Conservation (phyloP, 2,113 vertebrate species). For the Nansenia antarctica region DNA sequence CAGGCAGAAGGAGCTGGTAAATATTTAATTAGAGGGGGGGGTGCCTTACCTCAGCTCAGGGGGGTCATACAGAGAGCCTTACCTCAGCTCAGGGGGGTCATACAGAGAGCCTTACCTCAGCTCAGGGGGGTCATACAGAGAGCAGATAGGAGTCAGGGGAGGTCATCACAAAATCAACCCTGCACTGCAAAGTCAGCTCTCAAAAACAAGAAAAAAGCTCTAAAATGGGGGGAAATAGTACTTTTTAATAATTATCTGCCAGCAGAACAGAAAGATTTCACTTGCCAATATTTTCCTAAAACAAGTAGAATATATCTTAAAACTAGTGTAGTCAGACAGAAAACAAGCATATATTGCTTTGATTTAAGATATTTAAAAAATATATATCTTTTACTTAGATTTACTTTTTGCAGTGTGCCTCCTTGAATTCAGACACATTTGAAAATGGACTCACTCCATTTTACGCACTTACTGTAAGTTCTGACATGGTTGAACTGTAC, state of each 20-base stretch:
- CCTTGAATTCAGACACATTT: not conserved
- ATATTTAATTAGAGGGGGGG: constrained; percentile 51
- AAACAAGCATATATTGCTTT: not conserved
- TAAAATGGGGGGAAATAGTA: no score
- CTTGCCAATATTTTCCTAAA: no score
- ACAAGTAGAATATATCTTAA: no score
- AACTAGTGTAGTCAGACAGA: no score
- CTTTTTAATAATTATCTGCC: no score
- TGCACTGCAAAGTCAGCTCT: no score
- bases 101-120: not conserved
- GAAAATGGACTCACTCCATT: not conserved
- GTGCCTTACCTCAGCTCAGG: no score
- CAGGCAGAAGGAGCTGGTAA: constrained; percentile 46
- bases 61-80: not conserved
- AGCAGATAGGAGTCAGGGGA: not conserved
- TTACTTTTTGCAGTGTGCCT: no score
- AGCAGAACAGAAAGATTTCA: no score
- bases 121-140: not conserved
- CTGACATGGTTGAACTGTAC: not conserved
- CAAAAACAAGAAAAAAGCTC: no score
- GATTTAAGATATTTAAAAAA: no score
- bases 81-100: not conserved
- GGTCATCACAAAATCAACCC: not conserved
- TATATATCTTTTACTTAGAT: no score
- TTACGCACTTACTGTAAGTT: not conserved